phyloP scores from a whole-genome alignment of 53 echinoderm and acorn worm species.

The Paracentrotus lividus region DNA sequence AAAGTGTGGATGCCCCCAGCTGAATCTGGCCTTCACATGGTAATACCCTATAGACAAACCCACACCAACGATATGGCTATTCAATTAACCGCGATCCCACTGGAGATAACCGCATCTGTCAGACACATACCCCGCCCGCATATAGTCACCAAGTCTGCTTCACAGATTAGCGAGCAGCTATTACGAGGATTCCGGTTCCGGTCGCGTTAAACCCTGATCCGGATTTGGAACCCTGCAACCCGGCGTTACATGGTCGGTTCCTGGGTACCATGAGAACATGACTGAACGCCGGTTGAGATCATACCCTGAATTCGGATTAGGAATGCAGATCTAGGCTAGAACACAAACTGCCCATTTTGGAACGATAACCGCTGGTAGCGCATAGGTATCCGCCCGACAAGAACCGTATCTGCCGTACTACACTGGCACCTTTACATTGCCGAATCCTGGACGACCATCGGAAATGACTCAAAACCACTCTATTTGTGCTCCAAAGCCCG shows the following conservation, averaged over 20 bases:
- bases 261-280: slow-evolving; percentile 86
- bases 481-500: too few species aligned
- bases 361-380: too few species aligned
- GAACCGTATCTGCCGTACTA: too few species aligned
- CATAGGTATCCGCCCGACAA: too few species aligned
- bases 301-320: too few species aligned
- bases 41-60: slow-evolving; percentile 51
- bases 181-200: slow-evolving; percentile 74
- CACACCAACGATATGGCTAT: slow-evolving; percentile 74
- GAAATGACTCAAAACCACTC: too few species aligned
- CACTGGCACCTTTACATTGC: too few species aligned
- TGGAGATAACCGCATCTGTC: slow-evolving; percentile 81
- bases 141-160: slow-evolving; percentile 72
- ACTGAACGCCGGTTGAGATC: too few species aligned
- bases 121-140: slow-evolving; percentile 73
- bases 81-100: slow-evolving; percentile 83
- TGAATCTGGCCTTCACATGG: slow-evolving; percentile 70
- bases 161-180: slow-evolving; percentile 74
- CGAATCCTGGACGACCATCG: too few species aligned
- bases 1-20: slow-evolving; percentile 77
- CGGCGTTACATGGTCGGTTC: slow-evolving; percentile 74
- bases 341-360: too few species aligned
- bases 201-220: slow-evolving; percentile 54
- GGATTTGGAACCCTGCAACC: slow-evolving; percentile 78
- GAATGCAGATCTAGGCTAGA: too few species aligned